Evolutionary conservation across 1,140 invertebrate genomes (phyloP), one percentile per base, ranked within the genome.

Genomic region (Brachionus asplanchnoidis): DNA sequence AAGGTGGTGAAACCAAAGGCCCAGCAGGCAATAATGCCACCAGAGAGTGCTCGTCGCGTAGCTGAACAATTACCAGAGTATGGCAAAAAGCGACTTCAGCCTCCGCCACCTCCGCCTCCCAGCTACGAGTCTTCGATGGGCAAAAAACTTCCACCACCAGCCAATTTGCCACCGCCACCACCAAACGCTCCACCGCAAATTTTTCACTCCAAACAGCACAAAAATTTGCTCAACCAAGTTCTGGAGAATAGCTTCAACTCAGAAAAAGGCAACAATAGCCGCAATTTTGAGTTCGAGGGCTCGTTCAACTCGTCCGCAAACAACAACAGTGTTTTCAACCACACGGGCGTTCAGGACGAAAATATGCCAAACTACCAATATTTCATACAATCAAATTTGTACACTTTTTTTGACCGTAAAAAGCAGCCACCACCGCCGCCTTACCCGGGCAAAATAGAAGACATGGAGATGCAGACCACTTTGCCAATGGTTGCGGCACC

Each of bases 311-410:
- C 73, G 4, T 50, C 42, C 9, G 73, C 8, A n/a, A 77, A 77
- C 42, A 77, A 77, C 26, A 77, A 77, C 26, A 77, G 73, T 77
- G 73, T 77, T 50, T 77, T 77, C 20, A 77, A 77, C 23, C 73
- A 77, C 7, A 77, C 73, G 3, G 73, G 73, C 46, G 20, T 50
- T 0, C 73, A 46, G 14, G 73, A 77, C 17, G 68, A 65, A 32
- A 56, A n/a, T 2, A 40, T 65, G 28, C 77, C 26, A 32, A 56
- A 80, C 14, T 80, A 56, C 44, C 77, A 80, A 56, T 56, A 32
- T 60, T 80, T 80, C 40, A 60, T 56, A 14, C 50, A 80, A 65
- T 60, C 46, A 50, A 77, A 77, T 77, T 77, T 77, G 42, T 77
- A 23, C 12, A 77, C 73, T 11, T 77, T 77, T 77, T 77, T 77